Evolutionary conservation across 2,797 vertebrate species (phyloP), one percentile per base, ranked within the genome.

Genomic region (Tauraco hartlaubi): DNA sequence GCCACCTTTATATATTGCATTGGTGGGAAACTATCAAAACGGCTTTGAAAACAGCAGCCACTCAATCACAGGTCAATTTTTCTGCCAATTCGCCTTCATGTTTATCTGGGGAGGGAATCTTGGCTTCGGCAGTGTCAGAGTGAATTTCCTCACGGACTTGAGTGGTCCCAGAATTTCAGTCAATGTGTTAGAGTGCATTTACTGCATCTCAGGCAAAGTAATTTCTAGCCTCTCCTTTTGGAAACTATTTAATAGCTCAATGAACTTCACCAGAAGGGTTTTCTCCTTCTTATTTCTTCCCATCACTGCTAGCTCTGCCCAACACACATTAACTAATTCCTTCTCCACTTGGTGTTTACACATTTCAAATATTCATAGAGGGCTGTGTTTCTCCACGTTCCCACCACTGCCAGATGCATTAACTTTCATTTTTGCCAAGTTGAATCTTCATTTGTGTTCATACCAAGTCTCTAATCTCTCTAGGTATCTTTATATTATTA

Each of bases 381-480:
- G 25, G 61, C 55, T 94, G n/a, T 7, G 0, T 81, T 93, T 74
- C 76, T 89, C 59, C 73, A 56, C 63, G 59, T 77, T 78, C 61
- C 52, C 41, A 59, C 81, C 52, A 33, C 73, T 73, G 63, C 83
- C 95, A 94, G 85, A 64, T 82, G 31, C 52, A 86, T 86, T 86
- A 88, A 56, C 67, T 93, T 88, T 49, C 19, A 16, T 73, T 97
- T 95, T 90, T 88, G 63, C 90, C 77, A 88, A 92, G 76, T 37
- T 69, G 90, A 92, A 80, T 85, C 63, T 93, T 69, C 89, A 76
- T 74, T 91, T 85, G 51, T 89, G 92, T 96, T 91, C 2, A 0
- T 69, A 96, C 74, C 54, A 71, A 92, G 44, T 61, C 74, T 82
- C 80, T 96, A 95, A 96, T 90, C 95, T 94, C 95, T 94, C 71